Percentiles rank a stretch among this genome's conserved stretches.
Conservation (phyloP, 2,797 vertebrate species). For the Decapterus maruadsi region DNA sequence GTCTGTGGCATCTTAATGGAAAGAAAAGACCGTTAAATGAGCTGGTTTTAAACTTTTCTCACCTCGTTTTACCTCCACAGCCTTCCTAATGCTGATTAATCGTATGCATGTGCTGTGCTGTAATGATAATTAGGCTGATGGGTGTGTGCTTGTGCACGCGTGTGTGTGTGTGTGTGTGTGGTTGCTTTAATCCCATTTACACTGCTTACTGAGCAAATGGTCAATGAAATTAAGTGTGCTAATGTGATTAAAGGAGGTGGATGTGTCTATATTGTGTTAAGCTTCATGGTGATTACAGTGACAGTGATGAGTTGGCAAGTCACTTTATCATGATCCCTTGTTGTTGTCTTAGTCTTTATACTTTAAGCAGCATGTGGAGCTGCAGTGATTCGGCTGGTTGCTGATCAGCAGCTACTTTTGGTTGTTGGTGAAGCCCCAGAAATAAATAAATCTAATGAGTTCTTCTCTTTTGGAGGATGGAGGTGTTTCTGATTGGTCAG, state of each 20-base stretch:
- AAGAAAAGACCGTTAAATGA: not conserved
- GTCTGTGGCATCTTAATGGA: not conserved
- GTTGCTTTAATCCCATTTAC: conserved; percentile 59
- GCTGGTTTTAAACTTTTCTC: conserved; percentile 15
- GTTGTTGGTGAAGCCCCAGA: not conserved
- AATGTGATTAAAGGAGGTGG: conserved; percentile 69
- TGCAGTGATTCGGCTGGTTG: too few relatives aligned
- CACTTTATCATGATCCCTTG: not conserved
- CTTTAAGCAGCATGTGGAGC: not conserved
- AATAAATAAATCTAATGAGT: not conserved
- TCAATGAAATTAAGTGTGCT: conserved; percentile 54
- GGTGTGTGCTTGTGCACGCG: not conserved
- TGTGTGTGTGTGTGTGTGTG: not conserved
- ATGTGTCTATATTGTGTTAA: conserved; percentile 52
- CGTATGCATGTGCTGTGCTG: not conserved
- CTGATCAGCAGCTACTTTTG: too few relatives aligned
- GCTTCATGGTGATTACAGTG: conserved; percentile 34
- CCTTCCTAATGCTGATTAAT: conserved; percentile 28
- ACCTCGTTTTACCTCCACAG: conserved; percentile 2
- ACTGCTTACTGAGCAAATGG: conserved; percentile 59
- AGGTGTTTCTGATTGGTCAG: not conserved
- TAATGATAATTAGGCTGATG: conserved; percentile 23
- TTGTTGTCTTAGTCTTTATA: too few relatives aligned
- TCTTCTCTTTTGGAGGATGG: not conserved
- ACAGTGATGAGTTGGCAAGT: not conserved